A percentile compares a stretch with the other conserved stretches of the same genome.
These are phyloP conservation scores for Pachyrhynchus sulphureomaculatus DNA, from an alignment of 1,140 invertebrate species.

Conservation along the genomic window DNA sequence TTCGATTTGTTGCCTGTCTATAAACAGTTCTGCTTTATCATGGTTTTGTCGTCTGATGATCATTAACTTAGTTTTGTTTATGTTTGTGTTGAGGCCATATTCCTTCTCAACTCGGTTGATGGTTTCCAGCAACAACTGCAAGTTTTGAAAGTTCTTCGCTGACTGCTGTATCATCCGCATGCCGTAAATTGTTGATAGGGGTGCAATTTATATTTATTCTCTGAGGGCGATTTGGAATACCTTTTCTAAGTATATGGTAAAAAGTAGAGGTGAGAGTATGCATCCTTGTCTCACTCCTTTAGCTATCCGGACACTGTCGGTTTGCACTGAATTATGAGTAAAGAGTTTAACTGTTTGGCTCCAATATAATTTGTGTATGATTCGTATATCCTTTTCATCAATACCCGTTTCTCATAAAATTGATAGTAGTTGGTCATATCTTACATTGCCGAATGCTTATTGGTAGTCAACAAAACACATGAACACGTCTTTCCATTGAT, in stretches of 20 bases:
- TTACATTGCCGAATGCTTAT: conserved; percentile 19
- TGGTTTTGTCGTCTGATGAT: too few relatives aligned
- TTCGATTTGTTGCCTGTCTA: too few relatives aligned
- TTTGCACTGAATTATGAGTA: not conserved
- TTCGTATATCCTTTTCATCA: conserved; percentile 2
- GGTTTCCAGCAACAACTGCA: too few relatives aligned
- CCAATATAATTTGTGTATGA: conserved; percentile 14
- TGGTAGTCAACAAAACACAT: conserved; percentile 11
- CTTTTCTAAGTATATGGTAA: not conserved
- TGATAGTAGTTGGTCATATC: not conserved
- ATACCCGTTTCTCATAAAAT: not conserved
- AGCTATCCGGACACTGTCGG: not conserved
- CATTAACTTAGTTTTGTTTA: too few relatives aligned
- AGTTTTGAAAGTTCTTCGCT: too few relatives aligned
- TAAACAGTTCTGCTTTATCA: too few relatives aligned
- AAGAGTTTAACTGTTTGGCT: not conserved
- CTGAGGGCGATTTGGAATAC: too few relatives aligned
- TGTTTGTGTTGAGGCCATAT: too few relatives aligned
- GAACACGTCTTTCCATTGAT: not conserved
- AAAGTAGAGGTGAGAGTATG: not conserved
- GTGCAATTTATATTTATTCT: too few relatives aligned
- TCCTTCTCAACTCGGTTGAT: too few relatives aligned
- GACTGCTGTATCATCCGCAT: too few relatives aligned
- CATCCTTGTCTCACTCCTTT: not conserved
- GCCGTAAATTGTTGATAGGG: too few relatives aligned